phyloP scores from a whole-genome alignment of 2,888 invertebrate species.

The Psylliodes chrysocephalus region DNA sequence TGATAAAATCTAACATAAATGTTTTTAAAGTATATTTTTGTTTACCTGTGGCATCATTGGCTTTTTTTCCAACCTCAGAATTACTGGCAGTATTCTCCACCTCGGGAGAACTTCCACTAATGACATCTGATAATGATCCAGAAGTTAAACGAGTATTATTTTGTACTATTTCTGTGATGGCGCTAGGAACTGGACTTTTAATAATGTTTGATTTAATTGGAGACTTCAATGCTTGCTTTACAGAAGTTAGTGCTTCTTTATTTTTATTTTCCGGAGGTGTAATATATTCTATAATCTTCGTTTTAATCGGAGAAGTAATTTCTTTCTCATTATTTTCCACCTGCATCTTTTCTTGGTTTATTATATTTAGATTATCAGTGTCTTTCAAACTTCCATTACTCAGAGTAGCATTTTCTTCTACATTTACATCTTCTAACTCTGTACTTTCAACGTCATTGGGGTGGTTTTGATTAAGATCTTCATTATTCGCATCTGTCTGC shows the following conservation, averaged over 20 bases:
- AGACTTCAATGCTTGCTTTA: slow-evolving; percentile 43
- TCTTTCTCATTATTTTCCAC: slow-evolving; percentile 43
- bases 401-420: slow-evolving; percentile 33
- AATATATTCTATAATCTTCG: slow-evolving; percentile 44
- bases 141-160: slow-evolving; percentile 65
- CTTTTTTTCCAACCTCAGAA: slow-evolving; percentile 58
- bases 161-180: slow-evolving; percentile 58
- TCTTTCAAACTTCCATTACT: slow-evolving; percentile 41
- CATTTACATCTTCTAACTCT: slow-evolving; percentile 49
- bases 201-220: slow-evolving; percentile 46
- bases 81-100: slow-evolving; percentile 66
- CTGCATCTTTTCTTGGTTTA: slow-evolving; percentile 36
- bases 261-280: slow-evolving; percentile 22
- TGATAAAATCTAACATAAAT: too few species aligned
- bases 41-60: slow-evolving; percentile 60
- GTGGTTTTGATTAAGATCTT: slow-evolving; percentile 61
- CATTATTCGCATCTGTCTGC: slow-evolving; percentile 62
- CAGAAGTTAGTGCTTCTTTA: slow-evolving; percentile 38
- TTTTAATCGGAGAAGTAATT: slow-evolving; percentile 39
- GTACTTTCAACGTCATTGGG: slow-evolving; percentile 65
- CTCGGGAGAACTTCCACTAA: slow-evolving; percentile 74
- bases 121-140: slow-evolving; percentile 72
- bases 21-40: too few species aligned
- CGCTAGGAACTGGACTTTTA: slow-evolving; percentile 65
- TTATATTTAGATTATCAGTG: slow-evolving; percentile 45